Conservation (phyloP, 2,113 vertebrate genomes). For the Girardinichthys multiradiatus region DNA sequence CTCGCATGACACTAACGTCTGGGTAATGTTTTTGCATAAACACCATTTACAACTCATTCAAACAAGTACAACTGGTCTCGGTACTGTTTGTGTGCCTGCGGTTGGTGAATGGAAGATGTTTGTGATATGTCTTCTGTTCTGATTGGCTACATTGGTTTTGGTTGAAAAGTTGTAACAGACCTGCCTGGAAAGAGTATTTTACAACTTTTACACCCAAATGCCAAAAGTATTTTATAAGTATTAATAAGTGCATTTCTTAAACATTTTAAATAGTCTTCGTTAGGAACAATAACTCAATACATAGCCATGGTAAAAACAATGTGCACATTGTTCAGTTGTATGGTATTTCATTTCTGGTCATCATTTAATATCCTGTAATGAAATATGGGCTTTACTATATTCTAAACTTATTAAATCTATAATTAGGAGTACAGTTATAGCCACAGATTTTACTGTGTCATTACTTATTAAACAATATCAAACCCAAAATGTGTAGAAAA, state of each 20-base stretch:
- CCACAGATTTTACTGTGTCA: too few species aligned
- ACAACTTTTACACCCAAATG: background rate
- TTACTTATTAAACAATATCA: too few species aligned
- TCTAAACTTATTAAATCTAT: too few species aligned
- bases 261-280: background rate
- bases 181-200: background rate
- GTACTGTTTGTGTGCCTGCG: constrained; percentile 28
- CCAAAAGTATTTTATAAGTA: too few species aligned
- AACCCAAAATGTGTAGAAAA: too few species aligned
- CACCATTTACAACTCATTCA: constrained; percentile 67
- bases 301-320: background rate
- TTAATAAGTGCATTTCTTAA: too few species aligned
- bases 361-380: too few species aligned
- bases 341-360: too few species aligned
- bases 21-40: constrained; percentile 71
- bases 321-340: background rate
- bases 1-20: constrained; percentile 64
- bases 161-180: constrained; percentile 13
- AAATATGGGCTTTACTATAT: too few species aligned
- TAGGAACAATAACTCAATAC: background rate
- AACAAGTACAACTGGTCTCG: constrained; percentile 62
- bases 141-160: constrained; percentile 32
- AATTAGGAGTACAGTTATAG: too few species aligned
- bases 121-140: constrained; percentile 41
- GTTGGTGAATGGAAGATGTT: constrained; percentile 56